Percentiles rank a stretch among this genome's conserved stretches.
Evolutionary conservation across 2,113 vertebrate genomes (phyloP).

Genomic region (human): DNA sequence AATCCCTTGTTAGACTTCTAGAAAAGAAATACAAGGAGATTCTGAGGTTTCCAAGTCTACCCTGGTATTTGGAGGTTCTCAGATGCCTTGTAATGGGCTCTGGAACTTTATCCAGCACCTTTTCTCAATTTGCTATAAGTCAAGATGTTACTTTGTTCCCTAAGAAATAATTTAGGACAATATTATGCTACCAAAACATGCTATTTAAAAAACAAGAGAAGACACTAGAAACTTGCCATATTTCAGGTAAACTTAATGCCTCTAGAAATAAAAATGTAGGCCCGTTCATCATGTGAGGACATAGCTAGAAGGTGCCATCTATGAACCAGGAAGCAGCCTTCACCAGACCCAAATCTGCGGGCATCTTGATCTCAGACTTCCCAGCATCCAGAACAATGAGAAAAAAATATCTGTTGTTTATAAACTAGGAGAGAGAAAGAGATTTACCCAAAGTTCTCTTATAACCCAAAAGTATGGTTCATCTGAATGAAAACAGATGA

Average conservation of each 20-base stretch:
- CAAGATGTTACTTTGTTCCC: background rate
- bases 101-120: background rate
- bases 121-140: background rate
- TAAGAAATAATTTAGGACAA: background rate
- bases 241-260: slow-evolving; percentile 49
- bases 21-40: background rate
- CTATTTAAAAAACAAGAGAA: background rate
- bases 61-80: background rate
- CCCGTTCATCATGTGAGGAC: background rate
- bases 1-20: background rate
- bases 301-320: background rate
- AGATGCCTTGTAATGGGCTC: background rate
- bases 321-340: background rate
- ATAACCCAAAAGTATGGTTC: slow-evolving; percentile 20
- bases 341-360: background rate
- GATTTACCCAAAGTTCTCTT: background rate
- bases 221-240: background rate
- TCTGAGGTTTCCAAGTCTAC: background rate
- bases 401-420: background rate
- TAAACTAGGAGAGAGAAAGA: background rate
- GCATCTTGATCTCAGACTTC: background rate
- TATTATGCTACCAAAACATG: background rate
- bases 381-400: background rate
- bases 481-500: background rate
- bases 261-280: slow-evolving; percentile 8